These are phyloP conservation scores for Agapostemon virescens DNA, from an alignment of 2,888 invertebrate species.

Conservation along the genomic window DNA sequence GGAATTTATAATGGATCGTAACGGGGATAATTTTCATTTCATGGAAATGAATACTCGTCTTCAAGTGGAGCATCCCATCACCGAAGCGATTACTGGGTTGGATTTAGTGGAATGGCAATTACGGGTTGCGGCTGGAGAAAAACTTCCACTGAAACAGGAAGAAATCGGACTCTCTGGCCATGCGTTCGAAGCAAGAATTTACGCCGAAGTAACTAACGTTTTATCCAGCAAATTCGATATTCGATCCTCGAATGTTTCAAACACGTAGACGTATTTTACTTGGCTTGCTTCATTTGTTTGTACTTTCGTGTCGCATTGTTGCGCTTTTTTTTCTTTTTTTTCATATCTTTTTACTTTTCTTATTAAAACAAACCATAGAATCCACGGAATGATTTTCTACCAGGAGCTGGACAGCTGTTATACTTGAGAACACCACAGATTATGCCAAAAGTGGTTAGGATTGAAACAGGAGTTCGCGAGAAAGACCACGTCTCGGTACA, in stretches of 20 bases:
- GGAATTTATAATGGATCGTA: constrained; percentile 96
- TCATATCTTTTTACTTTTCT: background rate
- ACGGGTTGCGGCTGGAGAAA: constrained; percentile 93
- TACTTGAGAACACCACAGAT: constrained; percentile 87
- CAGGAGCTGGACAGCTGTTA: constrained; percentile 93
- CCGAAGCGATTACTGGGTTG: constrained; percentile 97
- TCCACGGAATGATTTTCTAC: constrained; percentile 92
- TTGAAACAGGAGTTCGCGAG: constrained; percentile 93
- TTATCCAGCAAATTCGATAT: background rate
- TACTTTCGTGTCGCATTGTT: background rate
- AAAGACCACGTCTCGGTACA: constrained; percentile 98
- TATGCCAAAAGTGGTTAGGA: constrained; percentile 85
- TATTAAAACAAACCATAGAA: constrained; percentile 78
- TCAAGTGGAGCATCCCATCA: constrained; percentile 97
- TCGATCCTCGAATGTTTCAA: background rate
- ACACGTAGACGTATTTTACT: no score
- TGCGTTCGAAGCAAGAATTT: constrained; percentile 97
- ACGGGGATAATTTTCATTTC: constrained; percentile 94
- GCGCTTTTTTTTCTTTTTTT: background rate
- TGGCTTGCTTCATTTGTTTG: no score
- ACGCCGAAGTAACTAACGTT: constrained; percentile 87
- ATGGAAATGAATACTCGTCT: constrained; percentile 99
- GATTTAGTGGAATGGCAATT: constrained; percentile 99
- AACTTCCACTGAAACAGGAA: constrained; percentile 89
- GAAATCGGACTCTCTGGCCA: constrained; percentile 91